phyloP scores from a whole-genome alignment of 2,888 invertebrate genomes.

The Phortica okadai region DNA sequence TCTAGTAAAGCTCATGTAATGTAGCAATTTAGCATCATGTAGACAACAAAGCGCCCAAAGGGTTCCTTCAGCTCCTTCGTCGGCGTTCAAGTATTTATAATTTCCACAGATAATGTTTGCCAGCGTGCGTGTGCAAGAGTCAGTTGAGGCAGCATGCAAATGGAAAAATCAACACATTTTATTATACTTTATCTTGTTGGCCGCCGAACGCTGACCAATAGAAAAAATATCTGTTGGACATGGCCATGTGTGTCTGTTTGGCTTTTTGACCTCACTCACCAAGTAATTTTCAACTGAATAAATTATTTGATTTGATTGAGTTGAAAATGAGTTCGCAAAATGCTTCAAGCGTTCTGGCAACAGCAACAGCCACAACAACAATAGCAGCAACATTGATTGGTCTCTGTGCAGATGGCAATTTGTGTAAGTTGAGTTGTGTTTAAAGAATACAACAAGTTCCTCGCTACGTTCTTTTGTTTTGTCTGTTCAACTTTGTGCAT shows the following conservation, averaged over 20 bases:
- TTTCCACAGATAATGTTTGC: background rate
- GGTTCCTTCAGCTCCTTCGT: background rate
- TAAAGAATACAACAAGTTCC: too few species aligned
- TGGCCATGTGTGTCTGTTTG: slow-evolving; percentile 3
- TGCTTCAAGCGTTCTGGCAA: slow-evolving; percentile 59
- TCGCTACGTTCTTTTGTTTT: too few species aligned
- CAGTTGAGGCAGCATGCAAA: slow-evolving; percentile 48
- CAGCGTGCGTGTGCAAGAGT: too few species aligned
- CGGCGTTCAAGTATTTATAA: background rate
- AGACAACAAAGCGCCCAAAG: background rate
- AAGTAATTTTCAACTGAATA: slow-evolving; percentile 66
- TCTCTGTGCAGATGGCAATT: background rate
- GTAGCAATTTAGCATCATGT: slow-evolving; percentile 61
- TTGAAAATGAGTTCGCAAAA: slow-evolving; percentile 72
- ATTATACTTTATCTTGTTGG: slow-evolving; percentile 47
- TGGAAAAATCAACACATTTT: slow-evolving; percentile 70
- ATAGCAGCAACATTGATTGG: background rate
- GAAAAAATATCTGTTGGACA: background rate
- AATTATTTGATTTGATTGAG: slow-evolving; percentile 75
- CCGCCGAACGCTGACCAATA: background rate
- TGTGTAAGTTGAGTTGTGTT: background rate
- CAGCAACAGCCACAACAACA: background rate
- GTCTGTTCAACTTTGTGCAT: too few species aligned
- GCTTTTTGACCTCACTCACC: slow-evolving; percentile 63
- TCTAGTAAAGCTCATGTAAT: slow-evolving; percentile 59